Percentiles rank a stretch among this genome's conserved stretches.
These are phyloP conservation scores for Botia kubotai DNA, from an alignment of 2,797 vertebrate species.

Conservation along the genomic window DNA sequence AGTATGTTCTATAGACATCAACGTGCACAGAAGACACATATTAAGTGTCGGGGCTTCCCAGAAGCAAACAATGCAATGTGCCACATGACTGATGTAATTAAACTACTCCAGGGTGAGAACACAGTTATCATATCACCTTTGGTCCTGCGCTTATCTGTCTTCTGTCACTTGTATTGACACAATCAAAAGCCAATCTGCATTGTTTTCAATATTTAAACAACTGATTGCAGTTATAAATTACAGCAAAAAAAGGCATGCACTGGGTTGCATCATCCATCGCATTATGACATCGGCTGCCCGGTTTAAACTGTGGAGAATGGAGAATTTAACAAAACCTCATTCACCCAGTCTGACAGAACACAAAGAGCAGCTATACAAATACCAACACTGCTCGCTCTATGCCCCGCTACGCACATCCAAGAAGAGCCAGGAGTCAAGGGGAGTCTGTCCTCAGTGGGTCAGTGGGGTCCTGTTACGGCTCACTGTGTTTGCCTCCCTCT, in stretches of 20 bases:
- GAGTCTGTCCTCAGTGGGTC: constrained; percentile 35
- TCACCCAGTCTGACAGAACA: constrained; percentile 38
- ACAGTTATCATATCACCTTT: constrained; percentile 3
- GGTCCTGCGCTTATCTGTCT: not conserved
- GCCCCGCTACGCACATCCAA: constrained; percentile 39
- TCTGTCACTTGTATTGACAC: not conserved
- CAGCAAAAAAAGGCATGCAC: not conserved
- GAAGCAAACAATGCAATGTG: constrained; percentile 2
- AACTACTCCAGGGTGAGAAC: not conserved
- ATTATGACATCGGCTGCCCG: constrained; percentile 34
- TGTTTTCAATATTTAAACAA: constrained; percentile 1
- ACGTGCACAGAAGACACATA: not conserved
- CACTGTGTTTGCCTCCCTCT: not conserved
- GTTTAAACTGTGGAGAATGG: constrained; percentile 35
- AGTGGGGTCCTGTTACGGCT: constrained; percentile 46
- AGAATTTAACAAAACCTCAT: constrained; percentile 34
- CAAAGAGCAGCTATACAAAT: constrained; percentile 46
- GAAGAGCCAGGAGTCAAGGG: constrained; percentile 45
- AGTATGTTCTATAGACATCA: not conserved
- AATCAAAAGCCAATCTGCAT: not conserved
- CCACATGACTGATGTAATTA: not conserved
- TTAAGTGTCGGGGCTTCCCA: constrained; percentile 58
- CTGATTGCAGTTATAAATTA: not conserved
- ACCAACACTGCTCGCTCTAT: constrained; percentile 54
- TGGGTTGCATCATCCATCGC: constrained; percentile 15